Conservation (phyloP, 2,797 vertebrate species). For the Acridotheres tristis region DNA sequence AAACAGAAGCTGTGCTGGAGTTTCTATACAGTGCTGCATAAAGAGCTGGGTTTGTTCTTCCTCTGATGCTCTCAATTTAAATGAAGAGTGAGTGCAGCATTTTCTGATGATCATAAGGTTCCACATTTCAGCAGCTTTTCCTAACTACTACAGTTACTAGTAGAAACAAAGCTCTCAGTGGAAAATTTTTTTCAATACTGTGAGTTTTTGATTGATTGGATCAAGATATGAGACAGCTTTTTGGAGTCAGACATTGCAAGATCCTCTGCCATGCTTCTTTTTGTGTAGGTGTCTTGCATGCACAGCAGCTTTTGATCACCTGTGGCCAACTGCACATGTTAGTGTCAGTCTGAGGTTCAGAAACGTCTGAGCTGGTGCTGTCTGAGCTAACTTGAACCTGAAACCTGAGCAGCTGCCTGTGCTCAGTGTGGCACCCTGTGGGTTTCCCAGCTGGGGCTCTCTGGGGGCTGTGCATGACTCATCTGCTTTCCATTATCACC, state of each 20-base stretch:
- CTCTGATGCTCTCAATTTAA: neutral
- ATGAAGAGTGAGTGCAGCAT: neutral
- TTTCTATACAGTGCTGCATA: neutral
- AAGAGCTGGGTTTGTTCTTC: neutral
- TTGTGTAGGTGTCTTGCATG: neutral
- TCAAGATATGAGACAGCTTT: neutral
- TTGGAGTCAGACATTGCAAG: neutral
- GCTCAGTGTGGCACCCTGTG: neutral
- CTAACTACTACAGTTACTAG: neutral
- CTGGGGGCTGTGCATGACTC: fast-evolving
- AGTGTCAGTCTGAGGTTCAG: neutral
- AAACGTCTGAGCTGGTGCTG: neutral
- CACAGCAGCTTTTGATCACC: neutral
- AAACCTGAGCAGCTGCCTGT: neutral
- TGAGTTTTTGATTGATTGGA: neutral
- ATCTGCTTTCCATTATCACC: neutral
- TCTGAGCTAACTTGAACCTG: neutral
- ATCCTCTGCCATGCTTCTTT: neutral
- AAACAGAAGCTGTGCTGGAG: neutral
- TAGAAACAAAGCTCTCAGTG: neutral
- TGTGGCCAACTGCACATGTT: neutral
- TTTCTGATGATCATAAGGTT: neutral
- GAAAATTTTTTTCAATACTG: neutral
- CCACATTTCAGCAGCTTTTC: neutral
- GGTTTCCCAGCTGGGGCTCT: neutral